phyloP scores from a whole-genome alignment of 2,888 invertebrate species.

The Cordilura impudica region DNA sequence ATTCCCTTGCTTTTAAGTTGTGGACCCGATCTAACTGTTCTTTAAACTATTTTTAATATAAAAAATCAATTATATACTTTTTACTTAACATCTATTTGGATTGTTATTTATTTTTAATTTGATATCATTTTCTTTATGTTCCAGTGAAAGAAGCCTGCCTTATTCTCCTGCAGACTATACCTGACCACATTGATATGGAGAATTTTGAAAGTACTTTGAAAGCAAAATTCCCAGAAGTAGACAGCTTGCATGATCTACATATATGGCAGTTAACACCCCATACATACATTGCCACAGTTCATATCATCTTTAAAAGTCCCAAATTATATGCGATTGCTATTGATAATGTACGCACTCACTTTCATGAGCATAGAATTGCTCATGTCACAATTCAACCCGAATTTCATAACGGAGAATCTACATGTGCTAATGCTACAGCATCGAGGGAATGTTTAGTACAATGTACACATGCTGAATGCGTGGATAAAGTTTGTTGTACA shows the following conservation, averaged over 20 bases:
- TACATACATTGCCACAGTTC: slow-evolving; percentile 90
- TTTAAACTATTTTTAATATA: too few species aligned
- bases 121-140: slow-evolving; percentile 66
- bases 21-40: too few species aligned
- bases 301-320: slow-evolving; percentile 86
- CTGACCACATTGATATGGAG: slow-evolving; percentile 90
- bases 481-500: slow-evolving; percentile 75
- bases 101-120: too few species aligned
- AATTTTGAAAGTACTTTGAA: slow-evolving; percentile 83
- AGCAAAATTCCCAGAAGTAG: slow-evolving; percentile 83
- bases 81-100: too few species aligned
- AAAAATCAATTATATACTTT: too few species aligned
- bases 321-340: slow-evolving; percentile 81
- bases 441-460: slow-evolving; percentile 74
- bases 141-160: slow-evolving; percentile 93
- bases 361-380: slow-evolving; percentile 88
- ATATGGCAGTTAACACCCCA: slow-evolving; percentile 91
- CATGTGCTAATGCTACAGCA: slow-evolving; percentile 64
- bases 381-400: slow-evolving; percentile 93
- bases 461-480: slow-evolving; percentile 72
- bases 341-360: slow-evolving; percentile 84
- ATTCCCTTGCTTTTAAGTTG: too few species aligned
- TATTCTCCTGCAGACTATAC: slow-evolving; percentile 94
- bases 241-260: slow-evolving; percentile 91
- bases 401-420: slow-evolving; percentile 79